These are phyloP conservation scores for Priapulus caudatus DNA, from an alignment of 2,888 invertebrate species.

Conservation along the genomic window DNA sequence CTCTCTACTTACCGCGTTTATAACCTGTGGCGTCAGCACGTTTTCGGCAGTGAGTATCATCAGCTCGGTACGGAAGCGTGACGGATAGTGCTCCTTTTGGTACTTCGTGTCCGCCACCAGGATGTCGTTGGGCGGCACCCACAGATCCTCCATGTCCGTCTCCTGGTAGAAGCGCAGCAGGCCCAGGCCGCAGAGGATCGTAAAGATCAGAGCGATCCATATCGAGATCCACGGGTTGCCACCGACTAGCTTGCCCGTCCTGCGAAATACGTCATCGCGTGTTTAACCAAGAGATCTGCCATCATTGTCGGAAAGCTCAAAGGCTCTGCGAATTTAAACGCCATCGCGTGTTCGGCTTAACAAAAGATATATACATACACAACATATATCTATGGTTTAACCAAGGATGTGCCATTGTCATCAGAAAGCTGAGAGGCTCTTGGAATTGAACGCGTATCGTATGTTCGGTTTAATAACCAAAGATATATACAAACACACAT, in stretches of 20 bases:
- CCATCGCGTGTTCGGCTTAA: too few relatives aligned
- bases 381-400: too few relatives aligned
- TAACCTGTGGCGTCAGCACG: conserved; percentile 22
- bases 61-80: conserved; percentile 22
- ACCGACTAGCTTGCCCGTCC: not conserved
- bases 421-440: too few relatives aligned
- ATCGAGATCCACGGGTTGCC: not conserved
- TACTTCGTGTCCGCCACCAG: conserved; percentile 23
- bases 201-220: not conserved
- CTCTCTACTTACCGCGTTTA: conserved; percentile 27
- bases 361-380: too few relatives aligned
- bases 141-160: conserved; percentile 25
- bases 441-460: too few relatives aligned
- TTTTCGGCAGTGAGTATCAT: conserved; percentile 25
- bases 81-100: conserved; percentile 25
- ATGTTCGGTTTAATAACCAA: too few relatives aligned
- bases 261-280: too few relatives aligned
- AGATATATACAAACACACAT: too few relatives aligned
- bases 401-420: too few relatives aligned
- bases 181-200: conserved; percentile 14
- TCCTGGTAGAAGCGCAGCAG: conserved; percentile 24
- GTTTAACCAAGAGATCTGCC: too few relatives aligned
- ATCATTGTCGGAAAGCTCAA: too few relatives aligned
- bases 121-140: conserved; percentile 26
- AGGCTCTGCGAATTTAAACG: too few relatives aligned